Base-by-base conservation (phyloP, 1,140 invertebrate genomes). In the Pristionchus pacificus region DNA sequence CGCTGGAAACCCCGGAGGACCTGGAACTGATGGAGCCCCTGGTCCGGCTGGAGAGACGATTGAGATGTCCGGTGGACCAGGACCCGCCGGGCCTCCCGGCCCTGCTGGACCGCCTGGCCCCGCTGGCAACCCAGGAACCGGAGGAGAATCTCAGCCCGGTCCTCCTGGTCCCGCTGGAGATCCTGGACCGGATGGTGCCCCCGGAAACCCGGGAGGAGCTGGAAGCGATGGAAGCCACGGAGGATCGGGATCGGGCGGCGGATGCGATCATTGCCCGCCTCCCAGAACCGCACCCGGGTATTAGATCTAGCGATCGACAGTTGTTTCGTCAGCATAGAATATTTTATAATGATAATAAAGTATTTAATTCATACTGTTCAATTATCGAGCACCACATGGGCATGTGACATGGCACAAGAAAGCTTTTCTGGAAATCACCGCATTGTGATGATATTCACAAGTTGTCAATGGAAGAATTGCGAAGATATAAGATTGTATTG, bases 251-350 rank as follows among this genome's bases (percentile, higher is more conserved):
- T 2, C 2, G 31, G 29, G 14, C 38, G 73, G 73, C 65, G 69
- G 73, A 62, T 74, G 73, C 73, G 73, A 74, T n/a, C 73, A 74
- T 62, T 74, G 73, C 69, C 68, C 73, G 49, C 49, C 67, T 29
- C 73, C 73, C 55, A 57, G 73, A 62, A 74, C 73, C 27, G 68
- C 73, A 29, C 73, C 73, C 61, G 73, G 73, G 58, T 74, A 74
- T 69, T 74, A 74, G 63, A 65, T 49, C n/a, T n/a, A n/a, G n/a
- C n/a, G n/a, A n/a, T n/a, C n/a, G n/a, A n/a, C n/a, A n/a, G n/a
- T n/a, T n/a, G n/a, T n/a, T n/a, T n/a, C n/a, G n/a, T n/a, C n/a
- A n/a, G n/a, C n/a, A n/a, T n/a, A n/a, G n/a, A n/a, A n/a, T n/a
- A n/a, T n/a, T n/a, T n/a, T n/a, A n/a, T n/a, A n/a, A n/a, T n/a